These are phyloP conservation scores for Aotus griseimembra DNA, from an alignment of 2,797 vertebrate species.

Conservation along the genomic window DNA sequence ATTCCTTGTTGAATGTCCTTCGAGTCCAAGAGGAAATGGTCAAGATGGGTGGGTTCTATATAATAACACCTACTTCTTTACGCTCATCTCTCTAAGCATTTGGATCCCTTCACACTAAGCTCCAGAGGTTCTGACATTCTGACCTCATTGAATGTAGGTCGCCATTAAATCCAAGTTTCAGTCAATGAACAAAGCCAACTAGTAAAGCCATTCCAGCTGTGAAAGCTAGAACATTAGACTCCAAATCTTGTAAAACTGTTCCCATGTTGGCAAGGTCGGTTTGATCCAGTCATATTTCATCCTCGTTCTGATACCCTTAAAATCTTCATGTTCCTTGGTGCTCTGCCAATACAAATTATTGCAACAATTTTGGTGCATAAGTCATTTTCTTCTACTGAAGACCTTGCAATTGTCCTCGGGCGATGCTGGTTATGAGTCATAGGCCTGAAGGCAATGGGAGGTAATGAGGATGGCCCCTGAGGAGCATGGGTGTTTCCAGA, in stretches of 20 bases:
- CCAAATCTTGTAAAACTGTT: conserved; percentile 6
- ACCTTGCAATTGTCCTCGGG: too few species aligned
- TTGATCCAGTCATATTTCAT: neutral
- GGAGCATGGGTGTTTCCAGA: accelerated
- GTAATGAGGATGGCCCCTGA: too few species aligned
- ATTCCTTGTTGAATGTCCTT: neutral
- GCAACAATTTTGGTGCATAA: neutral
- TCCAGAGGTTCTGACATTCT: neutral
- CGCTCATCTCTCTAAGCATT: neutral
- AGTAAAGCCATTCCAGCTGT: conserved; percentile 52
- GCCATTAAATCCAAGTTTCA: conserved; percentile 44
- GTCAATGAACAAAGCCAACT: conserved; percentile 25
- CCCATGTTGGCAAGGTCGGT: neutral
- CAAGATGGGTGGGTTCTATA: neutral
- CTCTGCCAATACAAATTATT: neutral
- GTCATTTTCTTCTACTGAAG: neutral
- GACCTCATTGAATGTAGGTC: conserved; percentile 48
- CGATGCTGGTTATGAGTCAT: neutral
- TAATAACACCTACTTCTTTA: neutral
- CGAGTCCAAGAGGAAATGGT: neutral
- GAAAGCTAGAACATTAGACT: conserved; percentile 17
- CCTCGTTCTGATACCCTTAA: neutral
- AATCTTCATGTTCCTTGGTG: neutral
- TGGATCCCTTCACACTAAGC: neutral
- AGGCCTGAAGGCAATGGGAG: accelerated